Percentiles rank a stretch among this genome's conserved stretches.
Evolutionary conservation across 2,888 invertebrate species (phyloP).

Genomic region (Rhimphoctona megacephalus): DNA sequence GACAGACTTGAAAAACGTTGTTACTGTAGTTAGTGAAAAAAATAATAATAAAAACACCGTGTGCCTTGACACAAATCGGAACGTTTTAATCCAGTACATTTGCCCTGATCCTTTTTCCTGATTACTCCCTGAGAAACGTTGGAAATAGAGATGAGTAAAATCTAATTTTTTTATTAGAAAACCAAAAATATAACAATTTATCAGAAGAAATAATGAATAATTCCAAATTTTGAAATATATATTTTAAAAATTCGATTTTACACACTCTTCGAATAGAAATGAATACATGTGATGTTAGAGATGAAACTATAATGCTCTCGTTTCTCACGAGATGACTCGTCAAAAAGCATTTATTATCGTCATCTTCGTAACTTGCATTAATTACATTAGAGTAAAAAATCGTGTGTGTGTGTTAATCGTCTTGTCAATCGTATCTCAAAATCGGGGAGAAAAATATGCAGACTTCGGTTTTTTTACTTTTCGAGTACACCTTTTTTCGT

Average conservation of each 20-base stretch:
- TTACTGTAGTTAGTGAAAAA: slow-evolving; percentile 53
- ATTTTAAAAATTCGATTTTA: slow-evolving; percentile 39
- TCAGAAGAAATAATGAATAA: neutral
- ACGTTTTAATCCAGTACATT: neutral
- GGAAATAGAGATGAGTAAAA: neutral
- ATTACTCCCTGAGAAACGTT: neutral
- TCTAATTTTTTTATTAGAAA: neutral
- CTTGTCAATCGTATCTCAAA: slow-evolving; percentile 50
- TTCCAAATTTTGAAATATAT: slow-evolving; percentile 35
- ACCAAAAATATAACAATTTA: neutral
- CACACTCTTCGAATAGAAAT: slow-evolving; percentile 34
- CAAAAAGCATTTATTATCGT: slow-evolving; percentile 73
- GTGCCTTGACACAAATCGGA: slow-evolving; percentile 19
- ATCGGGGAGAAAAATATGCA: slow-evolving; percentile 48
- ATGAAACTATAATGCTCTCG: slow-evolving; percentile 60
- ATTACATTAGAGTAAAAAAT: slow-evolving; percentile 73
- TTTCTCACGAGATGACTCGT: slow-evolving; percentile 66
- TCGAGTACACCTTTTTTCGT: slow-evolving; percentile 35
- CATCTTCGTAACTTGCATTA: slow-evolving; percentile 71
- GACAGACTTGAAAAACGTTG: slow-evolving; percentile 50
- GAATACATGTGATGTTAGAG: slow-evolving; percentile 18
- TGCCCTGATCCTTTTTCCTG: neutral
- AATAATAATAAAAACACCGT: slow-evolving; percentile 16
- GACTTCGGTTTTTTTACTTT: neutral
- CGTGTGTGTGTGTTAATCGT: slow-evolving; percentile 45